Conservation (phyloP, 2,797 vertebrate species). For the Sebastes oblongus region DNA sequence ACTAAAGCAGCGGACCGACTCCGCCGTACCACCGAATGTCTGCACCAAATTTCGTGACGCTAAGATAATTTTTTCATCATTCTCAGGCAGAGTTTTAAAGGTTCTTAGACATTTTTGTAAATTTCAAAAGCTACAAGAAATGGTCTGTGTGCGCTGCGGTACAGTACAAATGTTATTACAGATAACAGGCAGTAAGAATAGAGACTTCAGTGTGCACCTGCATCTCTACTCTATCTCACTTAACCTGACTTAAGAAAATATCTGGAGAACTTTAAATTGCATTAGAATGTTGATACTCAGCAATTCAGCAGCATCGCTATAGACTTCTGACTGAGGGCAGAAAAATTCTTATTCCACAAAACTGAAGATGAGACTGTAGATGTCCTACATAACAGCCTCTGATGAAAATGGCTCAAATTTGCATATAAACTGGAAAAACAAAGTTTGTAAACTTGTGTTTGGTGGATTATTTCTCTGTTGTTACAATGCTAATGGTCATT, state of each 20-base stretch:
- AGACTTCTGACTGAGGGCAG: neutral
- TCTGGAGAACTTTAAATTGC: neutral
- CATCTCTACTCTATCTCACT: neutral
- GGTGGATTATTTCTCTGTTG: too few relatives aligned
- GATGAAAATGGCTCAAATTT: neutral
- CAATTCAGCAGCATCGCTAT: neutral
- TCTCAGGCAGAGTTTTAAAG: neutral
- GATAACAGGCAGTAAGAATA: neutral
- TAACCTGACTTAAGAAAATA: neutral
- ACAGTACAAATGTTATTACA: constrained; percentile 1
- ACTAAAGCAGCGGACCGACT: neutral
- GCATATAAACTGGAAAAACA: too few relatives aligned
- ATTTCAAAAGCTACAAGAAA: neutral
- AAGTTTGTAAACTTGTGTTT: too few relatives aligned
- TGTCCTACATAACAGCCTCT: neutral
- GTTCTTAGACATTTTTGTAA: neutral
- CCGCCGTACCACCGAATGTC: too few relatives aligned
- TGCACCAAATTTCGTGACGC: neutral
- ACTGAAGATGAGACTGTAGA: neutral
- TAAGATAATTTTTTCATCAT: neutral
- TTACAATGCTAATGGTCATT: too few relatives aligned
- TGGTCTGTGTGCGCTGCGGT: neutral
- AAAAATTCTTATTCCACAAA: neutral
- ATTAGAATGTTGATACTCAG: neutral
- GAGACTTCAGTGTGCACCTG: neutral